Evolutionary conservation across 2,797 vertebrate genomes (phyloP).

Genomic region (Sebastes iracundus): DNA sequence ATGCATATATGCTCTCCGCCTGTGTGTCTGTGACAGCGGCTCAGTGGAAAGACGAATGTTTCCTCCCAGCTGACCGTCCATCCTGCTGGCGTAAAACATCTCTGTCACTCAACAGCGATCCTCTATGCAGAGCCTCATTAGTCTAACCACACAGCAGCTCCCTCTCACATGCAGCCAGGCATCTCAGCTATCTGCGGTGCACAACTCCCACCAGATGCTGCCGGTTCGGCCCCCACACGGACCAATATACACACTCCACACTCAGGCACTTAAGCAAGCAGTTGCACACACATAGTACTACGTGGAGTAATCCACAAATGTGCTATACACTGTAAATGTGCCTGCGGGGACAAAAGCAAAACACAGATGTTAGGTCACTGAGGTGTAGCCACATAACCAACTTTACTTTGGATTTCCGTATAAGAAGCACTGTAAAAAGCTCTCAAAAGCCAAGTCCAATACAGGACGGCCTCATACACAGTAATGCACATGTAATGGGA

Average conservation of each 20-base stretch:
- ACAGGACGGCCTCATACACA: conserved; percentile 36
- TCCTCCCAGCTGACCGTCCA: conserved; percentile 56
- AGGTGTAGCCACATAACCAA: conserved; percentile 21
- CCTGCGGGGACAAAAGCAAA: background rate
- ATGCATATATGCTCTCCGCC: conserved; percentile 4
- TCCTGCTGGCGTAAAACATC: conserved; percentile 67
- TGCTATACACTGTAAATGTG: background rate
- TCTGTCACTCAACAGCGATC: conserved; percentile 68
- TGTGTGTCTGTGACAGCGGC: conserved; percentile 49
- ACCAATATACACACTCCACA: conserved; percentile 11
- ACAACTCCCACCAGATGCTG: conserved; percentile 37
- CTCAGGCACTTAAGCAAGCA: conserved; percentile 11
- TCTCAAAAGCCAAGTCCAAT: conserved; percentile 31
- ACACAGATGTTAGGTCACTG: conserved; percentile 18
- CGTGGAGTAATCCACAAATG: conserved; percentile 19
- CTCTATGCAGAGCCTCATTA: conserved; percentile 73
- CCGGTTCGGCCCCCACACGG: background rate
- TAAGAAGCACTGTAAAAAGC: conserved; percentile 38
- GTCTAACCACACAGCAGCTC: conserved; percentile 66
- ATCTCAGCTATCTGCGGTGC: conserved; percentile 33
- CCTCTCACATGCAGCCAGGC: conserved; percentile 47
- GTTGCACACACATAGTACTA: background rate
- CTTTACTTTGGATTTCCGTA: conserved; percentile 18
- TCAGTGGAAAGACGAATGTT: conserved; percentile 45
- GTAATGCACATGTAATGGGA: conserved; percentile 46